Base-by-base conservation (phyloP, 2,113 vertebrate species). In the Tragelaphus imberbis region DNA sequence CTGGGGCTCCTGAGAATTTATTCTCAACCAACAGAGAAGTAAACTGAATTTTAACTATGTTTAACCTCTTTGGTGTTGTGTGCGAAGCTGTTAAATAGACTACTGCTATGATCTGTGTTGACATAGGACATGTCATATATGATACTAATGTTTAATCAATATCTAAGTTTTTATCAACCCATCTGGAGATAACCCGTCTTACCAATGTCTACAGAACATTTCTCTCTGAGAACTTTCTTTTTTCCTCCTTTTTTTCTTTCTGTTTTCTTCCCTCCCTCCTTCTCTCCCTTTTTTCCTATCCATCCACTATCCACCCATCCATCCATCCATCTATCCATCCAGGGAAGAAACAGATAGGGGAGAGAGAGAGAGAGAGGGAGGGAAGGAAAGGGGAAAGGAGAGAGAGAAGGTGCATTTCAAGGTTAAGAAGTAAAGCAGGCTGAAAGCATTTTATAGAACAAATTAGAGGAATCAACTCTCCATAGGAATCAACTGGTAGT, bases 361-460 rank as follows among this genome's bases (percentile, higher is more conserved):
- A 14, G 6, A 10, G 15, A 55, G n/a, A 40, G 17, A 14, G 11
- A 10, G 25, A 27, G 51, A 36, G 4, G 8, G 25, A 89, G 59
- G 90, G 40, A 80, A 25, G 53, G 11, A 59, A 10, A 28, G 11
- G 6, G 13, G 7, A 23, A 40, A 12, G 21, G 16, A 59, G 6
- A 44, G 21, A 80, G 68, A 47, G 23, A 71, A 53, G 49, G 63
- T 51, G 15, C 21, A 28, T 58, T 92, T 95, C 85, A 98, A 96
- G 93, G 91, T 97, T 96, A 97, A 89, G 87, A 96, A 94, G 56
- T 86, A 94, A 94, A 97, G 8, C 82, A 94, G 81, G 68, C 51
- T 97, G 68, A 75, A 94, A 71, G 28, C 58, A 94, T 84, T 85
- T 95, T 91, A 58, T 93, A 28, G 63, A 89, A 94, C 81, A 93